A percentile compares a stretch with the other conserved stretches of the same genome.
Conservation (phyloP, 1,140 invertebrate species). For the Heliconius melpomene region DNA sequence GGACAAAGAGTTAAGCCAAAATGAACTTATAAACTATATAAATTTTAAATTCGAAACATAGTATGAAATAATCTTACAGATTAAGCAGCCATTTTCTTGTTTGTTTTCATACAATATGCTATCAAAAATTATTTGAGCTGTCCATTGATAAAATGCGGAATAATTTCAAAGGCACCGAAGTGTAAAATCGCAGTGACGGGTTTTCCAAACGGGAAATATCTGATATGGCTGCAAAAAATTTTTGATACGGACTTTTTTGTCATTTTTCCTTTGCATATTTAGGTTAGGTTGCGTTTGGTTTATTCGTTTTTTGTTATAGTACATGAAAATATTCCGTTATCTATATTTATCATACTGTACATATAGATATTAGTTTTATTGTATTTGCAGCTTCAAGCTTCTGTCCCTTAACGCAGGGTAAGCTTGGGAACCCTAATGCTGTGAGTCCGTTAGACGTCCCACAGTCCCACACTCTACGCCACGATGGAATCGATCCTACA, state of each 20-base stretch:
- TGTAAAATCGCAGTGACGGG: slow-evolving; percentile 31
- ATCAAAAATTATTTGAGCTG: slow-evolving; percentile 10
- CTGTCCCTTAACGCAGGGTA: too few relatives aligned
- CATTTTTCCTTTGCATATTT: background rate
- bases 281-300: slow-evolving; percentile 1
- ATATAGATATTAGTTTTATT: too few relatives aligned
- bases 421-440: too few relatives aligned
- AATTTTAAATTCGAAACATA: background rate
- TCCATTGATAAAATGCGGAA: slow-evolving; percentile 12
- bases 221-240: slow-evolving; percentile 1
- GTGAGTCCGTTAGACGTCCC: too few relatives aligned
- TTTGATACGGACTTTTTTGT: background rate
- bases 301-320: background rate
- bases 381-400: too few relatives aligned
- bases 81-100: background rate
- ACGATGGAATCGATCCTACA: too few relatives aligned
- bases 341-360: too few relatives aligned
- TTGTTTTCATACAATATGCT: background rate
- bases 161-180: slow-evolving; percentile 25
- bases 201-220: slow-evolving; percentile 28
- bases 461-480: too few relatives aligned
- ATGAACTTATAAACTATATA: too few relatives aligned
- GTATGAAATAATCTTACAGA: background rate
- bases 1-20: too few relatives aligned
- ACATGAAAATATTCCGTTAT: background rate